Evolutionary conservation across 2,797 vertebrate species (phyloP).

Genomic region (Hippopotamyrus pictus): DNA sequence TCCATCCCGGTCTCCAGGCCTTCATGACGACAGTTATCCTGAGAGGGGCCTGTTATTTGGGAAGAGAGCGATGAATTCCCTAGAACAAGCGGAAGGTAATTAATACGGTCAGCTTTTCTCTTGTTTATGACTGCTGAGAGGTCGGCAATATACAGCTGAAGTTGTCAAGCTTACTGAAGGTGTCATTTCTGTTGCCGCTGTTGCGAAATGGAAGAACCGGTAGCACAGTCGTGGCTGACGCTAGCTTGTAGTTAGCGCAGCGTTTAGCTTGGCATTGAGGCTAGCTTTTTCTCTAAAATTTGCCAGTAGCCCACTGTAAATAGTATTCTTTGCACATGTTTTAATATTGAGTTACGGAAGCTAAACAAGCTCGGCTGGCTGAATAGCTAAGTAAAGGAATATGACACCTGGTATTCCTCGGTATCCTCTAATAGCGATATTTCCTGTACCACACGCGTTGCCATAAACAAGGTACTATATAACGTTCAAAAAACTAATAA

Average conservation of each 20-base stretch:
- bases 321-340: background rate
- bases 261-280: background rate
- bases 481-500: background rate
- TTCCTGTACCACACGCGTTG: background rate
- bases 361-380: background rate
- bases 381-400: background rate
- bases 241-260: background rate
- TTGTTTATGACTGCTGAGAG: background rate
- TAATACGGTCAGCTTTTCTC: background rate
- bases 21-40: background rate
- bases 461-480: background rate
- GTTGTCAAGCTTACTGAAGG: background rate
- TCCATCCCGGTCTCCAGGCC: background rate
- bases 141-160: background rate
- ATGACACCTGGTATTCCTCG: background rate
- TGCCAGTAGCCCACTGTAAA: background rate
- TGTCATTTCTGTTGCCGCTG: background rate
- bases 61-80: conserved; percentile 76
- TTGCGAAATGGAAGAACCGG: background rate
- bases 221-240: background rate
- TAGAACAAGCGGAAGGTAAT: conserved; percentile 96
- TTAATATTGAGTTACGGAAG: background rate
- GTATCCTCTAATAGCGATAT: background rate
- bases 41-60: background rate
- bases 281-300: background rate